These are phyloP conservation scores for Oreochromis aureus DNA, from an alignment of 2,113 vertebrate genomes.

Conservation along the genomic window DNA sequence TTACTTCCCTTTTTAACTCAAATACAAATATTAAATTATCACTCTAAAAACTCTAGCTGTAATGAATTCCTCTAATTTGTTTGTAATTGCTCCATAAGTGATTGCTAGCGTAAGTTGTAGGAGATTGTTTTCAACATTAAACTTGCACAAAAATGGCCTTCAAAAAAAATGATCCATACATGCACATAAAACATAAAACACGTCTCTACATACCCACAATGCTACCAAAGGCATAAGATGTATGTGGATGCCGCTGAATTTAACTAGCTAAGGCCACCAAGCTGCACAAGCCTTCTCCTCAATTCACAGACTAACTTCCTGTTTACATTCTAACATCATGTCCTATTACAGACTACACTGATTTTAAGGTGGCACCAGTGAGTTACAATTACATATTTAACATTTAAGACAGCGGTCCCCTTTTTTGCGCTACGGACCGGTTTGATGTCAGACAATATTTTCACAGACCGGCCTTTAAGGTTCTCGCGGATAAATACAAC, in stretches of 20 bases:
- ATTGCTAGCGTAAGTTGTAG: not conserved
- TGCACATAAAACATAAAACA: not conserved
- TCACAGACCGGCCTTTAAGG: not conserved
- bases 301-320: too few species aligned
- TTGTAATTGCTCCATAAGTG: rapidly evolving
- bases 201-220: not conserved
- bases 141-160: not conserved
- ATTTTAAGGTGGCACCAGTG: not conserved
- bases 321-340: not conserved
- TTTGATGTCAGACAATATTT: too few species aligned
- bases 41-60: not conserved
- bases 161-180: not conserved
- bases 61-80: not conserved
- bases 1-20: not conserved
- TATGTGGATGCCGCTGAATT: not conserved
- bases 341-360: not conserved
- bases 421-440: too few species aligned
- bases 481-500: not conserved
- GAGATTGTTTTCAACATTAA: not conserved
- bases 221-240: not conserved
- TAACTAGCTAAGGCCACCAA: not conserved
- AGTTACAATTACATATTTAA: too few species aligned
- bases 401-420: too few species aligned
- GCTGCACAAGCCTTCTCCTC: not conserved
- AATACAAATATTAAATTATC: not conserved